A percentile compares a stretch with the other conserved stretches of the same genome.
These are phyloP conservation scores for Sebastes diploproa DNA, from an alignment of 2,797 vertebrate species.

Conservation along the genomic window DNA sequence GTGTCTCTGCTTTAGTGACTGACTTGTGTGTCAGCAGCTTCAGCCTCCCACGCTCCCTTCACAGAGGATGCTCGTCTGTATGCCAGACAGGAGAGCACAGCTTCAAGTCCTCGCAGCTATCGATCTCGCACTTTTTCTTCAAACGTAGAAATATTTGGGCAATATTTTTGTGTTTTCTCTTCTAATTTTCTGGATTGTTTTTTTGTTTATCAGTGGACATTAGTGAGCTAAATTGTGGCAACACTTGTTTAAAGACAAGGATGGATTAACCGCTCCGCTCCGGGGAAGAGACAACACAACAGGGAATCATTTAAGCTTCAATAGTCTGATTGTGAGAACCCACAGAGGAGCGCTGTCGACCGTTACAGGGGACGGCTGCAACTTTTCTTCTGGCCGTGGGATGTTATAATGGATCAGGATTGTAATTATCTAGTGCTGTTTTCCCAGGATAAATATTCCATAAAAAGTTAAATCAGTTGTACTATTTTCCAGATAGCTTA, in stretches of 20 bases:
- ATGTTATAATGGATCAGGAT: conserved; percentile 31
- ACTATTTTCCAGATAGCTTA: background rate
- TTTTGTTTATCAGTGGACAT: conserved; percentile 1
- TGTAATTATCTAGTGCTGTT: conserved; percentile 20
- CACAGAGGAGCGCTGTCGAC: conserved; percentile 37
- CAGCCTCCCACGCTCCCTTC: conserved; percentile 75
- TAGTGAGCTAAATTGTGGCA: conserved; percentile 3
- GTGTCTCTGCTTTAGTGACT: conserved; percentile 60
- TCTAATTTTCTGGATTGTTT: background rate
- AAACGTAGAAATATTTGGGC: conserved; percentile 12
- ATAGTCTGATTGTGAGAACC: conserved; percentile 39
- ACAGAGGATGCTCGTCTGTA: conserved; percentile 74
- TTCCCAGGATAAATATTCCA: background rate
- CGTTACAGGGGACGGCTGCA: background rate
- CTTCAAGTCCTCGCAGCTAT: conserved; percentile 54
- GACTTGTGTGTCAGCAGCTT: conserved; percentile 75
- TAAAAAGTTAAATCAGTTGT: background rate
- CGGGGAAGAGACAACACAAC: conserved; percentile 10
- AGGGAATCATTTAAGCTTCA: conserved; percentile 42
- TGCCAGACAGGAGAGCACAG: conserved; percentile 69
- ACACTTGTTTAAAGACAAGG: conserved; percentile 20
- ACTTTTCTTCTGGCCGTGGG: conserved; percentile 20
- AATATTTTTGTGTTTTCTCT: background rate
- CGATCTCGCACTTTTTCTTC: conserved; percentile 41
- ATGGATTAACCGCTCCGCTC: conserved; percentile 43